Evolutionary conservation across 2,113 vertebrate species (phyloP), one percentile per base, ranked within the genome.

Genomic region (Vulpes vulpes): DNA sequence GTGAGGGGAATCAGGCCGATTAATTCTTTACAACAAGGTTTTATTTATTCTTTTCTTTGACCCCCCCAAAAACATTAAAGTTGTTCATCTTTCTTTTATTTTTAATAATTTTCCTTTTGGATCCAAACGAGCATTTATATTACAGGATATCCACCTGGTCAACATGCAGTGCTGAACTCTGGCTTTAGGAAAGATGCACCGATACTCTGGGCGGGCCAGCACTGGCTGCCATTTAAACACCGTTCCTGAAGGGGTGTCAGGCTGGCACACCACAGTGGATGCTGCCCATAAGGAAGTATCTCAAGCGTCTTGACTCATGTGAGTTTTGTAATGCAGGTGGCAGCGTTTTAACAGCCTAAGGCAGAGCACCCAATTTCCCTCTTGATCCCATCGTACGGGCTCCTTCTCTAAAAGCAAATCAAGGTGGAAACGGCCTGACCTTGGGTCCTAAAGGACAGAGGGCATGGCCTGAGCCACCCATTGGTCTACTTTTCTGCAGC

Each of bases 1-100:
- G 79, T 51, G 59, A 98, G 67, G 64, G 65, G 17, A 84, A 81
- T 43, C 59, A 60, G 82, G 80, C 81, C 8, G 0, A 73, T 82
- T 30, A 0, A 55, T 98, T 98, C 98, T 99, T 99, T 99, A 99
- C 98, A 99, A 99, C 98, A 99, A 99, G 98, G 73, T 98, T 99
- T 99, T 98, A 98, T 99, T 98, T 98, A 98, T 98, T 98, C 97
- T 98, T 98, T 96, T 96, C 97, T 98, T 98, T 98, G 98, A 98
- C 97, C 25, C 22, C 84, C 38, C 49, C 11, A 8, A 38, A 98
- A 98, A 90, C 98, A 98, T 97, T 96, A 95, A 98, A 98, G 98
- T 98, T 98, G 96, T 98, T 98, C 96, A 96, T 97, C 96, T 97
- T 95, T 97, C 96, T 91, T 11, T 19, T 95, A 93, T 96, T 96